Conservation (phyloP, 1,140 invertebrate genomes). For the Telenomus remus region DNA sequence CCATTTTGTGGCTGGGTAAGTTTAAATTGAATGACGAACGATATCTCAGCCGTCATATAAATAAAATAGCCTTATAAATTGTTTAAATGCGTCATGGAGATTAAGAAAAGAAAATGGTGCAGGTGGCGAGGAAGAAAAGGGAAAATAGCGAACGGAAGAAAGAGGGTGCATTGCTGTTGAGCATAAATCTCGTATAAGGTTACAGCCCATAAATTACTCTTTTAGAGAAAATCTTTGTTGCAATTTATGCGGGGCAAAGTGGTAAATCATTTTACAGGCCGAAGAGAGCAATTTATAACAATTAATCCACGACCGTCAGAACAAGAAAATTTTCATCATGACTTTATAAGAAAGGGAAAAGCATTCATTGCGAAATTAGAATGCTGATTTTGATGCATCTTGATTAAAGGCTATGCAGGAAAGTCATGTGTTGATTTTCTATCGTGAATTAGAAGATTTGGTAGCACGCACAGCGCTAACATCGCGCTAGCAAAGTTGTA, state of each 20-base stretch:
- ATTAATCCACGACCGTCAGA: conserved; percentile 64
- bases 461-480: not conserved
- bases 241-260: conserved; percentile 70
- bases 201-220: conserved; percentile 71
- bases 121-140: conserved; percentile 32
- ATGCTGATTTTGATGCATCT: not conserved
- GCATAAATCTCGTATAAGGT: conserved; percentile 63
- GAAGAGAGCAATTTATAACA: conserved; percentile 74
- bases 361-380: not conserved
- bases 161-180: conserved; percentile 54
- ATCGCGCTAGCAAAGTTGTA: conserved; percentile 1
- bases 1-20: not conserved
- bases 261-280: conserved; percentile 72
- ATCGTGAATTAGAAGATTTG: no score
- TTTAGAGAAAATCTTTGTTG: conserved; percentile 73
- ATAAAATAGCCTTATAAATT: conserved; percentile 55
- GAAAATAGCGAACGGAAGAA: conserved; percentile 41
- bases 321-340: conserved; percentile 47
- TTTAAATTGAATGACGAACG: conserved; percentile 10
- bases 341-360: conserved; percentile 33
- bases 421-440: no score
- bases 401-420: no score
- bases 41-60: conserved; percentile 40
- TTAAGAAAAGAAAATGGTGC: conserved; percentile 41
- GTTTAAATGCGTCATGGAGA: conserved; percentile 53